Conservation (phyloP, 1,140 invertebrate species). For the Belonocnema kinseyi region DNA sequence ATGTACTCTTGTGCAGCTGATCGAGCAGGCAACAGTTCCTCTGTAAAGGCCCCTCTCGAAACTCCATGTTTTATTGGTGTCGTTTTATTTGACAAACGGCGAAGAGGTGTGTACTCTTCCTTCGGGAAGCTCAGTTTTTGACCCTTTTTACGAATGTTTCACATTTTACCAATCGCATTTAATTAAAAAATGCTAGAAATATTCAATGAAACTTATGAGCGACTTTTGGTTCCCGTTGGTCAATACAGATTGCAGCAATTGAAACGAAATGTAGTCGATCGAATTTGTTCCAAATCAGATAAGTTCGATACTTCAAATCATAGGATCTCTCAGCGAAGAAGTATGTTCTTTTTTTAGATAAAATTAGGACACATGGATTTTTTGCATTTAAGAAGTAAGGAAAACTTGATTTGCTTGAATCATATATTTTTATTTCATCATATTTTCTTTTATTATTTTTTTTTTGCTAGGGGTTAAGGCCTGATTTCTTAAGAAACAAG, state of each 20-base stretch:
- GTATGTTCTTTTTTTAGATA: no score
- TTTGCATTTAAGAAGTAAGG: no score
- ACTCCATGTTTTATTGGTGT: slow-evolving; percentile 43
- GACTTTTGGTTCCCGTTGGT: not conserved
- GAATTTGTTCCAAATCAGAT: no score
- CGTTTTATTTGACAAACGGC: slow-evolving; percentile 57
- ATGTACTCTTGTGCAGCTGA: slow-evolving; percentile 30
- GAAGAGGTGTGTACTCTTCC: slow-evolving; percentile 49
- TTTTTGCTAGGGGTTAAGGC: no score
- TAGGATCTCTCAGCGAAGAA: no score
- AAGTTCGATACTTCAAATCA: no score
- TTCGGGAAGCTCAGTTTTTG: slow-evolving; percentile 42
- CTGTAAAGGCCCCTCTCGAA: slow-evolving; percentile 33
- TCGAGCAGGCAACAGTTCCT: not conserved
- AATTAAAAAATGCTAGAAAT: not conserved
- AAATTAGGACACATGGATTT: no score
- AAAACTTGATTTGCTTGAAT: no score
- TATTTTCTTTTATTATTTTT: no score
- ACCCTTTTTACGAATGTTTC: not conserved
- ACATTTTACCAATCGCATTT: slow-evolving; percentile 13
- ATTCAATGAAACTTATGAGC: not conserved
- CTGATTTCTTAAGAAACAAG: no score
- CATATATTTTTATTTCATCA: no score
- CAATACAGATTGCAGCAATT: not conserved
- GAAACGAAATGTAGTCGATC: no score